Evolutionary conservation across 2,113 vertebrate species (phyloP).

Genomic region (Columbina picui): DNA sequence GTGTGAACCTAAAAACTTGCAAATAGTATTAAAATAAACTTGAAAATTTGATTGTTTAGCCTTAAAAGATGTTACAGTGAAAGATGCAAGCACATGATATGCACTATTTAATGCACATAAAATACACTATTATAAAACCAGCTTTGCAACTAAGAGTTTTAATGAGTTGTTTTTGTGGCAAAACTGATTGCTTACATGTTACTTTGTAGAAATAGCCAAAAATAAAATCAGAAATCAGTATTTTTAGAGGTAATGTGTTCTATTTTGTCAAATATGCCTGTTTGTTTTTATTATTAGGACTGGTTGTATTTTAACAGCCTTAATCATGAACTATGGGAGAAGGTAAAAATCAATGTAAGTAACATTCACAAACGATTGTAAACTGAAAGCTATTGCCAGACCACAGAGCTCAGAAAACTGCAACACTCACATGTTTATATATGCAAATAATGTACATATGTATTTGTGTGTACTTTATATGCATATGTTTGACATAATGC

Average conservation of each 20-base stretch:
- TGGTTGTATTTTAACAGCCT: neutral
- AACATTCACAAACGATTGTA: neutral
- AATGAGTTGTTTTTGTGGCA: neutral
- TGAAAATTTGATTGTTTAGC: neutral
- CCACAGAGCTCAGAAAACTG: neutral
- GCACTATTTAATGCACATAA: neutral
- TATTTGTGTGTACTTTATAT: neutral
- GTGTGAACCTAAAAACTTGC: neutral
- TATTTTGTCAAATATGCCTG: neutral
- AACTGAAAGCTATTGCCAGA: neutral
- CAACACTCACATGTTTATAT: neutral
- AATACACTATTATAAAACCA: neutral
- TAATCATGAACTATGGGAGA: neutral
- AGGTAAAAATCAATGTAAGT: neutral
- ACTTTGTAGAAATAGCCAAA: neutral
- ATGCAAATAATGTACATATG: neutral
- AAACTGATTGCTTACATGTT: neutral
- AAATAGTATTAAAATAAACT: neutral
- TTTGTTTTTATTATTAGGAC: neutral
- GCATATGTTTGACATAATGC: neutral
- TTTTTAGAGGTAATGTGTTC: neutral
- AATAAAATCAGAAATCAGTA: rapidly evolving
- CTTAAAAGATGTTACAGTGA: neutral
- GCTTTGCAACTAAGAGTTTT: neutral
- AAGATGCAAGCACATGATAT: neutral